These are phyloP conservation scores for Eilema sororculum DNA, from an alignment of 2,888 invertebrate genomes.

Conservation along the genomic window DNA sequence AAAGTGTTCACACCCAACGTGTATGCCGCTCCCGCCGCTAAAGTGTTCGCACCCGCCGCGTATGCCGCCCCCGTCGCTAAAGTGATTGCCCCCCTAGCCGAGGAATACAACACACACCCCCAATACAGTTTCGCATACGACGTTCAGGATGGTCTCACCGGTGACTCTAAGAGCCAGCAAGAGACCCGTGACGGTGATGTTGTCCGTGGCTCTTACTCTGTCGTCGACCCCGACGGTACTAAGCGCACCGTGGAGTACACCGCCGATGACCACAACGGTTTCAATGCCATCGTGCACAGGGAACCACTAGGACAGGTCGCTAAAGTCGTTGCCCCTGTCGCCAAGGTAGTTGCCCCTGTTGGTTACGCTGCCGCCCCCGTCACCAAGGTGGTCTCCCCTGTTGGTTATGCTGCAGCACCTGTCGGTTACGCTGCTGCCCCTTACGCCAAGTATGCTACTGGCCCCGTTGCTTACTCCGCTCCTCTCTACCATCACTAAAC, in stretches of 20 bases:
- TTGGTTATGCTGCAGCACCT: constrained; percentile 40
- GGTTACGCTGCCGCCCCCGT: background rate
- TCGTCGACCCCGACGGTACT: constrained; percentile 84
- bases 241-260: constrained; percentile 84
- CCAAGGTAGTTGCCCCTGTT: constrained; percentile 23
- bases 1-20: constrained; percentile 40
- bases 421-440: constrained; percentile 52
- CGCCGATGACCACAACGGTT: constrained; percentile 80
- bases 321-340: constrained; percentile 55
- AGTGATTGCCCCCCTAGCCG: constrained; percentile 57
- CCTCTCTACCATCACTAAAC: constrained; percentile 74
- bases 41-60: constrained; percentile 58
- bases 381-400: background rate
- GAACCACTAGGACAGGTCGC: constrained; percentile 67
- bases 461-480: constrained; percentile 48
- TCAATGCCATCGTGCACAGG: constrained; percentile 79
- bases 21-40: constrained; percentile 60
- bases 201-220: constrained; percentile 83
- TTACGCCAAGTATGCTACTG: constrained; percentile 28
- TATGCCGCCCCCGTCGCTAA: constrained; percentile 53
- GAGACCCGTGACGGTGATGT: constrained; percentile 85
- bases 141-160: constrained; percentile 82
- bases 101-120: constrained; percentile 68
- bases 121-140: constrained; percentile 85
- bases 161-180: constrained; percentile 81